These are phyloP conservation scores for Ictalurus furcatus DNA, from an alignment of 2,113 vertebrate genomes.

Conservation along the genomic window DNA sequence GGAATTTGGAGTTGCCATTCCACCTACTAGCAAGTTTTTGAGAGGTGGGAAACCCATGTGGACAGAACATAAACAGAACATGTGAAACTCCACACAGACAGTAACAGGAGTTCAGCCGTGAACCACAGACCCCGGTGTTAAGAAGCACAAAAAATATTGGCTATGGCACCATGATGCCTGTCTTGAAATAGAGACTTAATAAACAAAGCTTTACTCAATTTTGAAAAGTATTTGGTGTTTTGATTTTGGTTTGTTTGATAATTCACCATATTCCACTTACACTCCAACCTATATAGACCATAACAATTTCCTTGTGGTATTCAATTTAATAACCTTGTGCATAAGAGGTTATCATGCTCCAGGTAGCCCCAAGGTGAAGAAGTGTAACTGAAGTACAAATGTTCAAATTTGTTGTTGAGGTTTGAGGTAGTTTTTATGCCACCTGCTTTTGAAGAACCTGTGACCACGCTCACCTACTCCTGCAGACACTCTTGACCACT, in stretches of 20 bases:
- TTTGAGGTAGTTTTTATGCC: not conserved
- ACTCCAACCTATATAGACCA: not conserved
- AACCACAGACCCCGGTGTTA: not conserved
- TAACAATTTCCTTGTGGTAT: not conserved
- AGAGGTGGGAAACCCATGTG: too few species aligned
- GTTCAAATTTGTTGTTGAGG: not conserved
- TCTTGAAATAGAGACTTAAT: not conserved
- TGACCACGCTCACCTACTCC: not conserved
- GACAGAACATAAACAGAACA: not conserved
- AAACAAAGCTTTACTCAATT: not conserved
- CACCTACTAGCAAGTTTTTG: too few species aligned
- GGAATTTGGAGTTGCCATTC: too few species aligned
- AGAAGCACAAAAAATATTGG: not conserved
- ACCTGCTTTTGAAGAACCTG: not conserved
- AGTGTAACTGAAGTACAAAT: not conserved
- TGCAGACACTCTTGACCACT: not conserved
- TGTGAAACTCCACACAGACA: not conserved
- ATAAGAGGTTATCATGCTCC: not conserved
- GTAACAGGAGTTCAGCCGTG: not conserved
- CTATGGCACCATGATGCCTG: not conserved
- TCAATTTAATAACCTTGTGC: not conserved
- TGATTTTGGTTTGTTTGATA: too few species aligned
- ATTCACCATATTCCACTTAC: not conserved
- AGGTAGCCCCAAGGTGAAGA: not conserved
- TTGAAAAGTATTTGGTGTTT: not conserved